Percentiles rank a stretch among this genome's conserved stretches.
Evolutionary conservation across 2,888 invertebrate species (phyloP).

Genomic region (Serrognathus titanus): DNA sequence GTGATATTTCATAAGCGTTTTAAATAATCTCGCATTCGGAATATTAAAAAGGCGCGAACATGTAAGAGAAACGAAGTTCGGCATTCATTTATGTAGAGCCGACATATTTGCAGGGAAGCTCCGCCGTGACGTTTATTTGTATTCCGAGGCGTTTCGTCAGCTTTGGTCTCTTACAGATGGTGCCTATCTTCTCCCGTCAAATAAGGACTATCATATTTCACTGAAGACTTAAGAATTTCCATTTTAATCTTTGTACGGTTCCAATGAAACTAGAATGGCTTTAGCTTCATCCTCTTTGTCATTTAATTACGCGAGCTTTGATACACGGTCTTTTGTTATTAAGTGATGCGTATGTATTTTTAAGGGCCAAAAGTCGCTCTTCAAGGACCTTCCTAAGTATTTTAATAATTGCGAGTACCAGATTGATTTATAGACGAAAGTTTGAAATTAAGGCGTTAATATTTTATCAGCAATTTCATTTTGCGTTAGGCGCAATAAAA

Average conservation of each 20-base stretch:
- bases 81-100: constrained; percentile 27
- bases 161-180: constrained; percentile 26
- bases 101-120: constrained; percentile 21
- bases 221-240: constrained; percentile 40
- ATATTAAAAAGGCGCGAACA: constrained; percentile 21
- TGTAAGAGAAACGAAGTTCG: constrained; percentile 16
- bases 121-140: constrained; percentile 24
- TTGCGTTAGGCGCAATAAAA: too few relatives aligned
- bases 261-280: constrained; percentile 26
- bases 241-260: constrained; percentile 35
- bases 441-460: too few relatives aligned
- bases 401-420: too few relatives aligned
- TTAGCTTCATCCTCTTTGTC: constrained; percentile 28
- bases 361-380: too few relatives aligned
- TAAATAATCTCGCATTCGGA: constrained; percentile 7
- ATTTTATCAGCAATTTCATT: too few relatives aligned
- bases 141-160: constrained; percentile 24
- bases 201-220: constrained; percentile 43
- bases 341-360: too few relatives aligned
- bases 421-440: too few relatives aligned
- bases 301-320: constrained; percentile 22
- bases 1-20: constrained; percentile 12
- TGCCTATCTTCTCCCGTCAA: constrained; percentile 31
- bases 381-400: too few relatives aligned
- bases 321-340: constrained; percentile 26